Evolutionary conservation across 2,797 vertebrate species (phyloP).

Genomic region (Sebastes taczanowskii): DNA sequence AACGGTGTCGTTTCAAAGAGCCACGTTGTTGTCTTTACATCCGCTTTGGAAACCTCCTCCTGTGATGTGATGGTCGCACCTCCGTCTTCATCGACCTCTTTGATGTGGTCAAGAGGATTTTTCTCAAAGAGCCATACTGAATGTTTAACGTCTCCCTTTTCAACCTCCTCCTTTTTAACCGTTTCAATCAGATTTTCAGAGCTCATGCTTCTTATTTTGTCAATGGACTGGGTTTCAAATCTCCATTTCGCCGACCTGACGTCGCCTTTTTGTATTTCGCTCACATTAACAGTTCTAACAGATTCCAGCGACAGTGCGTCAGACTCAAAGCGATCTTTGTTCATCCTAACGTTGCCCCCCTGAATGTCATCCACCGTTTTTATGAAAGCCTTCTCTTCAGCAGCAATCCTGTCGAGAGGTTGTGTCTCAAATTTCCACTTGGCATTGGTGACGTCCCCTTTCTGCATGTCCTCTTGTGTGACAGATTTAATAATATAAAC

Average conservation of each 20-base stretch:
- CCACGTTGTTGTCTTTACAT: slow-evolving; percentile 92
- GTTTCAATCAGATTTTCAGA: slow-evolving; percentile 87
- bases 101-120: slow-evolving; percentile 88
- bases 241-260: slow-evolving; percentile 92
- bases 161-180: slow-evolving; percentile 87
- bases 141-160: slow-evolving; percentile 90
- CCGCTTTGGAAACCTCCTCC: slow-evolving; percentile 88
- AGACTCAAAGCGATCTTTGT: slow-evolving; percentile 88
- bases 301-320: slow-evolving; percentile 73
- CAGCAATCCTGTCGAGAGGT: slow-evolving; percentile 89
- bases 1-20: slow-evolving; percentile 95
- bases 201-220: slow-evolving; percentile 88
- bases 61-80: slow-evolving; percentile 39
- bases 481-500: slow-evolving; percentile 93
- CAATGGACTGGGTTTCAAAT: slow-evolving; percentile 92
- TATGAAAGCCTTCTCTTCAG: slow-evolving; percentile 79
- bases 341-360: slow-evolving; percentile 88
- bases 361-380: slow-evolving; percentile 86
- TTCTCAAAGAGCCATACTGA: slow-evolving; percentile 96
- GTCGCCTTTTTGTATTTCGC: slow-evolving; percentile 91
- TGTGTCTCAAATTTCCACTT: slow-evolving; percentile 95
- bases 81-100: slow-evolving; percentile 80
- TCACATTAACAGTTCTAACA: slow-evolving; percentile 89
- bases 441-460: slow-evolving; percentile 90
- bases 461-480: slow-evolving; percentile 91